Base-by-base conservation (phyloP, 2,888 invertebrate species). In the Xylocampa areola region DNA sequence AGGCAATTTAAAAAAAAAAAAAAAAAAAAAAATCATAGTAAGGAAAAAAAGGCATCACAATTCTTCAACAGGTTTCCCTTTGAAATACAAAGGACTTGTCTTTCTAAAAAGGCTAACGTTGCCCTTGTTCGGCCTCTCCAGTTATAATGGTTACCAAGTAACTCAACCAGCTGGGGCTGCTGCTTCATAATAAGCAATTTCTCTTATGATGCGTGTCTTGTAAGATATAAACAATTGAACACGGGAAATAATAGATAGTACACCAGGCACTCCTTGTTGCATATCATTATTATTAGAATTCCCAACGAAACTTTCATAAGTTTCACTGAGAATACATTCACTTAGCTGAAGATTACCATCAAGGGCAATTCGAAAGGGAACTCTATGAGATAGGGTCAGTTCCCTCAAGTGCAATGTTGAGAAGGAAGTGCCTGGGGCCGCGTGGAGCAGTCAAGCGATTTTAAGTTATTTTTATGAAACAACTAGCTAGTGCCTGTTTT, bases 341-440 rank as follows among this genome's bases (percentile, higher is more conserved):
- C 90, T 88, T 83, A 86, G 77, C 79, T 76, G 85, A 85, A 84
- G 88, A 90, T 90, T 89, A 84, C 78, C 86, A 90, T 90, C 89
- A 81, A 82, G 86, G 85, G 85, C 87, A 84, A 80, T 86, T 83
- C 79, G 87, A 88, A 88, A 87, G 88, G 86, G 80, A 84, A 86
- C 84, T 82, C 74, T 66, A 66, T 68, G 67, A 84, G 87, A 88
- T 88, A 86, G 86, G 88, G 88, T 88, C 88, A 88, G 82, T 84
- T 86, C 80, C 78, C 80, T 81, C 82, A 80, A 83, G 81, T 82
- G 72, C 78, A 50, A 58, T 58, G 73, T 64, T 73, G 64, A 61
- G 50, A 59, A 59, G 58, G 53, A 59, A 68, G 41, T 17, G 71
- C 50, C 51, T 41, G 4, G 8, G 49, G 58, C 21, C 25, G 35